phyloP scores from a whole-genome alignment of 2,888 invertebrate genomes.

The Cryptosula pallasiana region DNA sequence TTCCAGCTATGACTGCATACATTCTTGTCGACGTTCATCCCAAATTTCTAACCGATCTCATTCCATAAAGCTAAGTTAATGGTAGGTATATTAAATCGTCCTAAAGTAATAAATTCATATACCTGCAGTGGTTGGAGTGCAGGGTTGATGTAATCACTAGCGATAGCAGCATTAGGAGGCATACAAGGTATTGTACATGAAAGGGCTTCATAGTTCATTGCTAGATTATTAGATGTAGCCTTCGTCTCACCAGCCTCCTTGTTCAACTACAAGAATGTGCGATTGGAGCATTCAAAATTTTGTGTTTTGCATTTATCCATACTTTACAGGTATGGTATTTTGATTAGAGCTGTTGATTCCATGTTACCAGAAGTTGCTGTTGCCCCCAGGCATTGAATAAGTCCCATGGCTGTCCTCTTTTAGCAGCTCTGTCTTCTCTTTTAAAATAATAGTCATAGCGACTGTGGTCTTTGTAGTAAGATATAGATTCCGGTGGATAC shows the following conservation, averaged over 20 bases:
- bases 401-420: background rate
- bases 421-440: background rate
- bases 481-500: background rate
- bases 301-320: no score
- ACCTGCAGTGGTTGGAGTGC: background rate
- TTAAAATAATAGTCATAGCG: slow-evolving; percentile 1
- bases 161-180: background rate
- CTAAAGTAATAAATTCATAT: no score
- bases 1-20: no score
- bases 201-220: background rate
- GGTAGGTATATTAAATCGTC: no score
- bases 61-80: no score
- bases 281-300: no score
- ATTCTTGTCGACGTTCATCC: no score
- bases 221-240: background rate
- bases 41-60: no score
- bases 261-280: background rate
- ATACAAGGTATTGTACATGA: background rate
- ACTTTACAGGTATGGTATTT: no score
- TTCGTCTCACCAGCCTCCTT: background rate
- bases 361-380: background rate
- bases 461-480: slow-evolving; percentile 6
- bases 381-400: slow-evolving; percentile 13
- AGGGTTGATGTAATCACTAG: background rate
- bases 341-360: no score